Evolutionary conservation across 2,888 invertebrate genomes (phyloP).

Genomic region (Luperina nickerlii): DNA sequence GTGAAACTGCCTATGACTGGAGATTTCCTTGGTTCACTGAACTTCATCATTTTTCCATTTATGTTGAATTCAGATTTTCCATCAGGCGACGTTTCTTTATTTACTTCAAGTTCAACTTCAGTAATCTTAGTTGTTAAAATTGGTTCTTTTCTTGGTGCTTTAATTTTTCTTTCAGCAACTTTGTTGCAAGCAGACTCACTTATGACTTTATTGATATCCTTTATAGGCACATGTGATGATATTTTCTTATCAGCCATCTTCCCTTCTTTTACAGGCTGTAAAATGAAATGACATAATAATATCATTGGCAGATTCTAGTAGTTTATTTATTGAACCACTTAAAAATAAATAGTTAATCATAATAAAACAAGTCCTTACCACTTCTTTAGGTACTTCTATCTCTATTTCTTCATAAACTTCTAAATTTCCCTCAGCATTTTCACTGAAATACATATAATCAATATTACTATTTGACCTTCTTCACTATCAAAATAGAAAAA

Average conservation of each 20-base stretch:
- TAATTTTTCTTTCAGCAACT: slow-evolving; percentile 73
- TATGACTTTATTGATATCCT: slow-evolving; percentile 78
- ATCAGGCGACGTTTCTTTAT: slow-evolving; percentile 72
- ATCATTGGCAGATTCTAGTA: background rate
- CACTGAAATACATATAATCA: slow-evolving; percentile 72
- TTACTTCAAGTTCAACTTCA: slow-evolving; percentile 71
- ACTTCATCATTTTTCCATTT: slow-evolving; percentile 84
- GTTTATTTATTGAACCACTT: background rate
- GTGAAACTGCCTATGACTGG: slow-evolving; percentile 84
- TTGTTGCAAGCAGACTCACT: slow-evolving; percentile 76
- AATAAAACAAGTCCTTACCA: slow-evolving; percentile 72
- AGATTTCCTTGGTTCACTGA: slow-evolving; percentile 85
- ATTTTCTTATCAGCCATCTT: slow-evolving; percentile 72
- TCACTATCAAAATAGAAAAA: background rate
- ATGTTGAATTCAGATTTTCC: slow-evolving; percentile 79
- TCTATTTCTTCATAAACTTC: slow-evolving; percentile 89
- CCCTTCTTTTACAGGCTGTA: slow-evolving; percentile 82
- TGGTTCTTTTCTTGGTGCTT: slow-evolving; percentile 70
- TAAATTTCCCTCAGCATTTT: slow-evolving; percentile 87
- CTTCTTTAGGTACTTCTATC: slow-evolving; percentile 85
- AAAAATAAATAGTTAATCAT: background rate
- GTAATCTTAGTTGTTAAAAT: slow-evolving; percentile 58
- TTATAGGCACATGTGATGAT: slow-evolving; percentile 79
- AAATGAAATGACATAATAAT: slow-evolving; percentile 50
- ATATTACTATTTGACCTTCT: slow-evolving; percentile 8